Conservation (phyloP, 2,797 vertebrate species). For the Mormyrops boulengeri region DNA sequence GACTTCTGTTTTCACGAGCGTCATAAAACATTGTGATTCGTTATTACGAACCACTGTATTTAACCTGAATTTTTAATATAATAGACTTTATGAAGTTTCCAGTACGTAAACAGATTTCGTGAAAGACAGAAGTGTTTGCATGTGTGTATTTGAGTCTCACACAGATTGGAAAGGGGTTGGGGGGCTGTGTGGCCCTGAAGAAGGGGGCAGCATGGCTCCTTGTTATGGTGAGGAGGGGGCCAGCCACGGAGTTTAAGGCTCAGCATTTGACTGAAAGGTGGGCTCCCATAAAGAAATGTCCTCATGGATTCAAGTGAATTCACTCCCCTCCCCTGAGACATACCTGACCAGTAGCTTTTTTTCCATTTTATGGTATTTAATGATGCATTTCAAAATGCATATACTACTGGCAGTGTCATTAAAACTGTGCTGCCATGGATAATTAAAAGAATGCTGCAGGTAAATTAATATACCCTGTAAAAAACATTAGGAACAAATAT, state of each 20-base stretch:
- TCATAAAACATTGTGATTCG: neutral
- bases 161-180: neutral
- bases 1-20: neutral
- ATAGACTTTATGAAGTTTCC: neutral
- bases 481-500: neutral
- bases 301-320: neutral
- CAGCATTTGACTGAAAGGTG: slow-evolving; percentile 4
- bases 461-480: neutral
- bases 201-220: neutral
- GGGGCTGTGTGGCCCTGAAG: neutral
- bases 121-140: neutral
- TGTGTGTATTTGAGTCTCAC: slow-evolving; percentile 2
- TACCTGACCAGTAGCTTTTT: neutral
- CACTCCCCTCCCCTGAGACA: neutral
- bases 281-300: neutral
- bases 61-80: neutral
- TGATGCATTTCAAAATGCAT: neutral
- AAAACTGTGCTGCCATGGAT: neutral
- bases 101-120: neutral
- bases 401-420: neutral
- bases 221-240: neutral
- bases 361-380: neutral
- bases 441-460: neutral
- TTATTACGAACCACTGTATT: neutral
- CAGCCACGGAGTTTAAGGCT: neutral